Evolutionary conservation across 64 coral and sea anemone genomes (phyloP).

Genomic region (Dendronephthya gigantea): DNA sequence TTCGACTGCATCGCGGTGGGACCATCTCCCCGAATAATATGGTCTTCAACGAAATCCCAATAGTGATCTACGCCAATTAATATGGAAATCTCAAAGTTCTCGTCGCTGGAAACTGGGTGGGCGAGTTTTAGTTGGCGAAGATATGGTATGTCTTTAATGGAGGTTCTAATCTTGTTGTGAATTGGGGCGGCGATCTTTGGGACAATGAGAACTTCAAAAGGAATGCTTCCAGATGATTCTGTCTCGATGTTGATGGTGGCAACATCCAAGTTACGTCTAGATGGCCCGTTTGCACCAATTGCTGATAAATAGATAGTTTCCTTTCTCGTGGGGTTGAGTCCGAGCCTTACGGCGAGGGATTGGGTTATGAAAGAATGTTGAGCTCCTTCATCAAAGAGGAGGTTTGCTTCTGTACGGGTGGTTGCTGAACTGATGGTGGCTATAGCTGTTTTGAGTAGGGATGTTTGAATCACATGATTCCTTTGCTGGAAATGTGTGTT

Average conservation of each 20-base stretch:
- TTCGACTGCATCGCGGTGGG: conserved; percentile 37
- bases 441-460: conserved; percentile 40
- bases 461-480: background rate
- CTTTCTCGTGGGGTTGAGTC: background rate
- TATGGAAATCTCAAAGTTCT: conserved; percentile 21
- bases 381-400: conserved; percentile 38
- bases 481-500: background rate
- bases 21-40: background rate
- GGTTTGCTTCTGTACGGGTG: conserved; percentile 14
- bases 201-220: conserved; percentile 31
- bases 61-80: conserved; percentile 23
- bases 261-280: conserved; percentile 3
- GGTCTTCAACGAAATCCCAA: conserved; percentile 24
- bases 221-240: no score
- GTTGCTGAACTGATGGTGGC: background rate
- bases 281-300: background rate
- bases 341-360: background rate
- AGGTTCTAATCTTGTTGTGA: background rate
- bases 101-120: conserved; percentile 24
- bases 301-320: conserved; percentile 20
- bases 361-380: conserved; percentile 36
- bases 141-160: background rate
- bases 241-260: conserved; percentile 2
- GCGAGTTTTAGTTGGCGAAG: conserved; percentile 4
- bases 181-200: conserved; percentile 36